Evolutionary conservation across 2,113 vertebrate species (phyloP), one percentile per base, ranked within the genome.

Genomic region (Trinectes maculatus): DNA sequence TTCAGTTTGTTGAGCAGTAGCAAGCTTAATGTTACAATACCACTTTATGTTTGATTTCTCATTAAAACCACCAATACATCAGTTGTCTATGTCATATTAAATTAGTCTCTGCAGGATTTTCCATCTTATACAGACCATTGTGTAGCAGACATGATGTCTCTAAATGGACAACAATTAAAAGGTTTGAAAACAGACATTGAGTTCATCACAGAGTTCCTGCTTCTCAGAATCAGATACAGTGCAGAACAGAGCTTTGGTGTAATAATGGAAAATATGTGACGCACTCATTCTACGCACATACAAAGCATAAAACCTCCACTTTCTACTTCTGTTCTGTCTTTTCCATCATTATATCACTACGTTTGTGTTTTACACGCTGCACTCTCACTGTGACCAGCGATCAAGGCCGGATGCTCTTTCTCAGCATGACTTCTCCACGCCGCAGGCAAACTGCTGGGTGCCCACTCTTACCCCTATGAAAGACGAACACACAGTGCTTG

Each of bases 391-490:
- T 37, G 59, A 56, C 29, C 47, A 24, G 29, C 31, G 26, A 44
- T 70, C 34, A 68, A 49, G 36, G 29, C 77, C 66, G 56, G 65
- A 57, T 49, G 46, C 56, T 47, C 25, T 25, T 19, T 40, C 51
- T 43, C 74, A 9, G 46, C 42, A 31, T 0, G 66, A 42, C 42
- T 44, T n/a, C 44, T 58, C 47, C 5, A 18, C 63, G 57, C 69
- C 10, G 1, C 62, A 49, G 81, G 66, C 71, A 57, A 34, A 15
- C 67, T 19, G 47, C 54, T 71, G 68, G 66, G 36, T 36, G 39
- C 52, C 67, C 55, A 24, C 36, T 71, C 59, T 29, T 43, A 44
- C 37, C 3, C 43, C 42, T 47, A 36, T 64, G 31, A 76, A 72
- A 82, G 21, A 76, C 52, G 57, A 61, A 64, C 56, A 19, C 54